Evolutionary conservation across 2,797 vertebrate species (phyloP).

Genomic region (Jordanella pulchra): DNA sequence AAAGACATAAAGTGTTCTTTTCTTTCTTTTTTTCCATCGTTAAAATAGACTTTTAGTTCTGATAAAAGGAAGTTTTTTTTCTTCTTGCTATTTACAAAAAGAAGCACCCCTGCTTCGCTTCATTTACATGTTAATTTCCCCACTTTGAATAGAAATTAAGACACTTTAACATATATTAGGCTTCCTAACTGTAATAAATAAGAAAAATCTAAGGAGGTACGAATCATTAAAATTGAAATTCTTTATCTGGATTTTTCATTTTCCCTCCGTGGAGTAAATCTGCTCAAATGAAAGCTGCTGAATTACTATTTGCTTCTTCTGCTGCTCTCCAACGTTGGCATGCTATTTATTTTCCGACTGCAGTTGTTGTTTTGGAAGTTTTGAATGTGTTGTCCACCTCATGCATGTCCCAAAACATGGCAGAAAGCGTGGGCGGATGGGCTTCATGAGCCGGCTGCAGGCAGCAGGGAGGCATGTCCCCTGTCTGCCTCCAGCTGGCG

Average conservation of each 20-base stretch:
- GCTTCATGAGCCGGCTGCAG: slow-evolving; percentile 44
- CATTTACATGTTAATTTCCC: too few species aligned
- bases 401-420: not conserved
- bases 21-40: not conserved
- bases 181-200: too few species aligned
- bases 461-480: slow-evolving; percentile 47
- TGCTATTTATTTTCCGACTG: not conserved
- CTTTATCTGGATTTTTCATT: not conserved
- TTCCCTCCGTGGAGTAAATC: not conserved
- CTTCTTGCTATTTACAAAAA: too few species aligned
- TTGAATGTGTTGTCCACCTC: not conserved
- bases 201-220: too few species aligned
- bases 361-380: not conserved
- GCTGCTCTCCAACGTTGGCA: not conserved
- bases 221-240: not conserved
- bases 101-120: too few species aligned
- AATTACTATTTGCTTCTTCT: too few species aligned
- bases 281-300: too few species aligned
- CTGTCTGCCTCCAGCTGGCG: slow-evolving; percentile 66
- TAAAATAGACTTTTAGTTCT: not conserved
- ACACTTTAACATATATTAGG: too few species aligned
- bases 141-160: too few species aligned
- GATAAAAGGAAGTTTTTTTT: too few species aligned
- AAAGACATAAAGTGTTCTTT: too few species aligned
- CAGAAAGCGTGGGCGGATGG: slow-evolving; percentile 37